Evolutionary conservation across 2,113 vertebrate genomes (phyloP).

Genomic region (Cyanistes caeruleus): DNA sequence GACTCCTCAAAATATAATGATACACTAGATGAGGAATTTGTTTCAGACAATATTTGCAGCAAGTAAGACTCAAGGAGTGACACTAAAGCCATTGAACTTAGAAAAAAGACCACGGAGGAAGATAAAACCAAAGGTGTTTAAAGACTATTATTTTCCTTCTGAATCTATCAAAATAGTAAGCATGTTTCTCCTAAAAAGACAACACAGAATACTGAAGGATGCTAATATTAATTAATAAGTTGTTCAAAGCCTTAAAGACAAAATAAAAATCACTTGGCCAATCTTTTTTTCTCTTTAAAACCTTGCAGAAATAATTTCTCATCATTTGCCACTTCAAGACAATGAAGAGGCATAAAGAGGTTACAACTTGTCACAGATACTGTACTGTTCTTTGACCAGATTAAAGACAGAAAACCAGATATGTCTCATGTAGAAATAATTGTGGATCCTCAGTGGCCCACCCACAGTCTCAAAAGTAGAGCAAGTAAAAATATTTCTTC

Average conservation of each 20-base stretch:
- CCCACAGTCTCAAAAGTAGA: conserved; percentile 26
- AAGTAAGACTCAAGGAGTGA: neutral
- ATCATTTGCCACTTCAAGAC: neutral
- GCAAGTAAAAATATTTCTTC: neutral
- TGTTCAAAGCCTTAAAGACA: neutral
- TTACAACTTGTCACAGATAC: neutral
- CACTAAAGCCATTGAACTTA: neutral
- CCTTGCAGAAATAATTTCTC: neutral
- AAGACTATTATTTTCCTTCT: neutral
- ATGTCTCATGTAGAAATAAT: neutral
- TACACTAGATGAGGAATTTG: neutral
- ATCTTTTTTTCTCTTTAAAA: neutral
- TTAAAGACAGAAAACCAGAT: conserved; percentile 2
- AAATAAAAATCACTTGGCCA: neutral
- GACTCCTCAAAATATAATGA: neutral
- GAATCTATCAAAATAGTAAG: neutral
- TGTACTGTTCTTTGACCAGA: neutral
- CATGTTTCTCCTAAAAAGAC: neutral
- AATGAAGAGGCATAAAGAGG: neutral
- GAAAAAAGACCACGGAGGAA: neutral
- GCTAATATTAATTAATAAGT: neutral
- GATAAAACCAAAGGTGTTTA: neutral
- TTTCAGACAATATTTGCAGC: neutral
- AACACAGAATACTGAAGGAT: neutral
- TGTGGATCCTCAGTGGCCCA: conserved; percentile 4